Base-by-base conservation (phyloP, 2,888 invertebrate genomes). In the Tetheella fluctuosa region DNA sequence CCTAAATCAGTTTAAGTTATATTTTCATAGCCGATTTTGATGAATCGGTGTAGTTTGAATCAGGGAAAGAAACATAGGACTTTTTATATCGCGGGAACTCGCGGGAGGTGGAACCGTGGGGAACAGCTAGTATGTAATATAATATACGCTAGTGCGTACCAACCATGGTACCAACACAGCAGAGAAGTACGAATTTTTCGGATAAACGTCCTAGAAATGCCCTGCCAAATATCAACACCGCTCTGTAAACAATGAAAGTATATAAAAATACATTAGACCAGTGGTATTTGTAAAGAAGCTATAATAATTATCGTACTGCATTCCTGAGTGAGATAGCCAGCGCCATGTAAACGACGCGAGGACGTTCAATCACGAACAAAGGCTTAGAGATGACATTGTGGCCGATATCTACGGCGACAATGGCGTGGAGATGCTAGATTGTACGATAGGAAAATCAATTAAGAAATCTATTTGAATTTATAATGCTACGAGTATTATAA, bases 321-420 rank as follows among this genome's bases (percentile, higher is more conserved):
- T 90, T 89, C 88, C 79, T 82, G 64, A 89, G 90, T 82, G 64
- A 89, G 90, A 90, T 89, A 90, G 83, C 64, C 71, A 76, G 69
- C 69, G 71, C 63, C 73, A 72, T 80, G 80, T 79, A 79, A 78
- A 81, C 76, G 77, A 77, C 75, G 77, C 80, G 20, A 76, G 3
- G 25, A 6, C 75, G 77, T 80, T 79, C 79, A 81, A 84, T 83
- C 84, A 80, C 73, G 74, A 84, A 84, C 84, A 84, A 85, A 81
- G 83, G 65, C 74, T 74, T 62, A 58, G 69, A 74, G 74, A 78
- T 78, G 81, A 80, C 79, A 79, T 73, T 80, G 77, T 72, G 71
- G 64, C 71, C 70, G 67, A 69, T 64, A n/a, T n/a, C n/a, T n/a
- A 65, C 62, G 55, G 59, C 61, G 64, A 68, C 73, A 70, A 69